Percentiles rank a stretch among this genome's conserved stretches.
Evolutionary conservation across 2,797 vertebrate species (phyloP).

Genomic region (Bradypus variegatus): DNA sequence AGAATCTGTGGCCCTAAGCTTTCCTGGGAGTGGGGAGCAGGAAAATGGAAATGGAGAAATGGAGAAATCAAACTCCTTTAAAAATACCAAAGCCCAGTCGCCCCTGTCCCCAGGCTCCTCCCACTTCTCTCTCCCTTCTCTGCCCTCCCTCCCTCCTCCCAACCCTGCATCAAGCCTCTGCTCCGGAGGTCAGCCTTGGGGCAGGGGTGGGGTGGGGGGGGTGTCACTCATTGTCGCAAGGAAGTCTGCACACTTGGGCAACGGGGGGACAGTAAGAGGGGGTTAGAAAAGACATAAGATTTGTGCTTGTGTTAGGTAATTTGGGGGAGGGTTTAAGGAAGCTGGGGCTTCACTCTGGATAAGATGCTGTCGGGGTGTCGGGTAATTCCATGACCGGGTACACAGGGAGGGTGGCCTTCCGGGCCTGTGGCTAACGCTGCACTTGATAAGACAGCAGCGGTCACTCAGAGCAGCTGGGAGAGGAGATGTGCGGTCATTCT

Average conservation of each 20-base stretch:
- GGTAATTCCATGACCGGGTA: fast-evolving
- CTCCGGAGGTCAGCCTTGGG: no score
- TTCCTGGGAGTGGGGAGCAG: neutral
- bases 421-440: fast-evolving
- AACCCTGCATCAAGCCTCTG: no score
- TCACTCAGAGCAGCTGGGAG: neutral
- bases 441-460: fast-evolving
- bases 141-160: neutral
- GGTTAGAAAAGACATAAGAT: no score
- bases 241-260: no score
- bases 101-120: neutral
- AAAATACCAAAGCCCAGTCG: neutral
- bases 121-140: neutral
- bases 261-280: no score
- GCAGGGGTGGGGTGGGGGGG: neutral
- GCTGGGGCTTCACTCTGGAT: neutral
- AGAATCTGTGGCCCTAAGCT: neutral
- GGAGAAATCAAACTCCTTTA: neutral
- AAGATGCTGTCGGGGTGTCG: neutral
- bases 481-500: neutral
- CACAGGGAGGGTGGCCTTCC: neutral
- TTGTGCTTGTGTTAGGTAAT: fast-evolving
- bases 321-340: neutral
- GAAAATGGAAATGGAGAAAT: neutral
- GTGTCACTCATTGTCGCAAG: neutral